Percentiles rank a stretch among this genome's conserved stretches.
phyloP scores from a whole-genome alignment of 2,888 invertebrate species.

The Ommatoiulus sabulosus region DNA sequence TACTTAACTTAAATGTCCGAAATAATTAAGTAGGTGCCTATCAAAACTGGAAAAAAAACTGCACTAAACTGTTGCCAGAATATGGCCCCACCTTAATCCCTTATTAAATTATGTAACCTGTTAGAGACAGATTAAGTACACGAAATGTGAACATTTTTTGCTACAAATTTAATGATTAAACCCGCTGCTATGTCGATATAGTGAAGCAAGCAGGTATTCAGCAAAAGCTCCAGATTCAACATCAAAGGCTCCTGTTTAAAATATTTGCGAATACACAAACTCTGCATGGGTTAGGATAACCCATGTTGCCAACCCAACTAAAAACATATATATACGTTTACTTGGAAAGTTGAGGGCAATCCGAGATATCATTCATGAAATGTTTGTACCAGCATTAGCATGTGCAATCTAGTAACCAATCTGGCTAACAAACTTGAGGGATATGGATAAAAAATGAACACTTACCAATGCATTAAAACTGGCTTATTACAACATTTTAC shows the following conservation, averaged over 20 bases:
- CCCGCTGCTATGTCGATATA: neutral
- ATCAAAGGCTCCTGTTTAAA: neutral
- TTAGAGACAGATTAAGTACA: neutral
- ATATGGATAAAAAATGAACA: too few species aligned
- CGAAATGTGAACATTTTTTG: neutral
- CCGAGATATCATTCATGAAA: too few species aligned
- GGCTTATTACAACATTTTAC: too few species aligned
- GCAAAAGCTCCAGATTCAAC: neutral
- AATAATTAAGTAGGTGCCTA: constrained; percentile 35
- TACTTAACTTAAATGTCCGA: constrained; percentile 13
- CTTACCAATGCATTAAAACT: too few species aligned
- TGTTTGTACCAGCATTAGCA: too few species aligned
- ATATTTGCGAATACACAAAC: too few species aligned
- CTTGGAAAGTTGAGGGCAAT: too few species aligned
- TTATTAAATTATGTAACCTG: constrained; percentile 15
- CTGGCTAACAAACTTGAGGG: too few species aligned
- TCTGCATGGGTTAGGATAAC: too few species aligned
- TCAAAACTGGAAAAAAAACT: neutral
- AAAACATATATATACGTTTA: too few species aligned
- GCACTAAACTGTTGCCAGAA: neutral
- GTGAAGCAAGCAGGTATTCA: neutral
- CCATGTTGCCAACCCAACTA: too few species aligned
- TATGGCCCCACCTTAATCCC: neutral
- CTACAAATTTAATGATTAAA: neutral
- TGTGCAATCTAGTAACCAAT: too few species aligned